Evolutionary conservation across 37 sponge, comb jelly and placozoan species (phyloP).

Genomic region (Cliona cf. orientalis): DNA sequence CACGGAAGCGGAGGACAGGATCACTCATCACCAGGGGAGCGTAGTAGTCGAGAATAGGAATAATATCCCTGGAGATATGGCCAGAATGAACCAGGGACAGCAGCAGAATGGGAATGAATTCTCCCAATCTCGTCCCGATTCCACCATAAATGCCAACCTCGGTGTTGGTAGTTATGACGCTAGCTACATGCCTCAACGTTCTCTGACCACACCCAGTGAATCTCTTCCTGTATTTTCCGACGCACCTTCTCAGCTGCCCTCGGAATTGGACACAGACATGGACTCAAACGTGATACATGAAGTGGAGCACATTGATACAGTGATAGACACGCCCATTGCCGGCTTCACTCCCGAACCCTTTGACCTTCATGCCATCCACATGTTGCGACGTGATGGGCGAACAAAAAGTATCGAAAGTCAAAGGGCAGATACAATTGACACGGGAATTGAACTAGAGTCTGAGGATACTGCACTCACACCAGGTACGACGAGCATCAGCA

Average conservation of each 20-base stretch:
- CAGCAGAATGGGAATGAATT: background rate
- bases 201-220: background rate
- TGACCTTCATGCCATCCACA: no score
- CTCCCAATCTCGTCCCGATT: background rate
- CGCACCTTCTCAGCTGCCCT: background rate
- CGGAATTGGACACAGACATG: slow-evolving; percentile 3
- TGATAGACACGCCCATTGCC: slow-evolving; percentile 28
- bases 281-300: background rate
- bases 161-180: background rate
- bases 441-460: slow-evolving; percentile 24
- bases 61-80: background rate
- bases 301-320: background rate
- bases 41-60: background rate
- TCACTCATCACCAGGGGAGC: background rate
- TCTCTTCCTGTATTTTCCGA: slow-evolving; percentile 5
- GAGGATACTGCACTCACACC: background rate
- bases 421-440: slow-evolving; percentile 11
- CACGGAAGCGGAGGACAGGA: background rate
- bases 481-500: background rate
- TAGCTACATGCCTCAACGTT: background rate
- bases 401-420: slow-evolving; percentile 5
- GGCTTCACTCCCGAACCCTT: background rate
- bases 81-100: background rate
- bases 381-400: no score
- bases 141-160: background rate